phyloP scores from a whole-genome alignment of 2,113 vertebrate species.

The Puntigrus tetrazona region DNA sequence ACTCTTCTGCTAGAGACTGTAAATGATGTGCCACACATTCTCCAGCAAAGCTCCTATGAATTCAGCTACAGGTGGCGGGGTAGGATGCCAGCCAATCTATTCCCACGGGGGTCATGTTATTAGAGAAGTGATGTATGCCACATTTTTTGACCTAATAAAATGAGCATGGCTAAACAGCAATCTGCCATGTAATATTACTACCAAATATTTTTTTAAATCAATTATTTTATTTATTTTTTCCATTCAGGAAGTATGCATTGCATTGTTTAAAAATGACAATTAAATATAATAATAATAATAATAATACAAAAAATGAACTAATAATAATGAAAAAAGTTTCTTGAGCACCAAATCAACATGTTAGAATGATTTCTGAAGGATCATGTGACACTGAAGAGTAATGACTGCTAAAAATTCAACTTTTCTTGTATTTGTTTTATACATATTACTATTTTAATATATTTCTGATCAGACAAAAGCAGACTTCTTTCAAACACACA shows the following conservation, averaged over 20 bases:
- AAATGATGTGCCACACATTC: slow-evolving; percentile 47
- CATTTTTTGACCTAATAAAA: slow-evolving; percentile 10
- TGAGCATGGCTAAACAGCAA: slow-evolving; percentile 39
- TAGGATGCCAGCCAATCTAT: slow-evolving; percentile 27
- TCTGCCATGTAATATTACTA: not conserved
- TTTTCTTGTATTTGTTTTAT: not conserved
- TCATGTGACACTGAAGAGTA: not conserved
- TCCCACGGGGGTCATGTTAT: slow-evolving; percentile 59
- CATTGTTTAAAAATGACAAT: no score
- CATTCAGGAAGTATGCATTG: not conserved
- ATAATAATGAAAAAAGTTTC: no score
- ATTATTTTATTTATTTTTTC: not conserved
- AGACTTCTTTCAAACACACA: not conserved
- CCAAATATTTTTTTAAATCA: not conserved
- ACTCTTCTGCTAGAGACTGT: slow-evolving; percentile 20
- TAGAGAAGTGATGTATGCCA: slow-evolving; percentile 26
- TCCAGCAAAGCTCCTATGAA: slow-evolving; percentile 28
- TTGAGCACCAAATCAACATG: not conserved
- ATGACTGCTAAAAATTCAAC: not conserved
- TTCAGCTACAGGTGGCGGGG: slow-evolving; percentile 41
- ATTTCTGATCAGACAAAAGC: not conserved
- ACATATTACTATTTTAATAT: not conserved
- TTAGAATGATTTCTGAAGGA: not conserved
- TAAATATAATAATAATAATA: no score
- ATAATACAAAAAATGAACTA: no score